These are phyloP conservation scores for Xanthia icteritia DNA, from an alignment of 2,888 invertebrate genomes.

Conservation along the genomic window DNA sequence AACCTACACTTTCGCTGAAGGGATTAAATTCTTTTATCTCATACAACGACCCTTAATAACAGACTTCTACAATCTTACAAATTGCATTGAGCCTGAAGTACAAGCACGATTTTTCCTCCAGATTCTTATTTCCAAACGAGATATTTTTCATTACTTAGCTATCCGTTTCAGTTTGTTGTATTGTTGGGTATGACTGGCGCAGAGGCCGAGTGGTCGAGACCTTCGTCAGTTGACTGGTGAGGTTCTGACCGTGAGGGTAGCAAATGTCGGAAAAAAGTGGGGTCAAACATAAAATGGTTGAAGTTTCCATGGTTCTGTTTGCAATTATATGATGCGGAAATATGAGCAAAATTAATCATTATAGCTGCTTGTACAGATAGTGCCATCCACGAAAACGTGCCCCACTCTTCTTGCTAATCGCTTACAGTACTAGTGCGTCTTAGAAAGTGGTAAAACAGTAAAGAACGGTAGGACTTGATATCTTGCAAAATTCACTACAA, in stretches of 20 bases:
- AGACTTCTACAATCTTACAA: background rate
- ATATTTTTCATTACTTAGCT: conserved; percentile 50
- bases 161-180: conserved; percentile 64
- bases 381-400: too few relatives aligned
- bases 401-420: too few relatives aligned
- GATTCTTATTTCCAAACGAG: conserved; percentile 31
- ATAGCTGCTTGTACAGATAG: background rate
- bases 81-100: background rate
- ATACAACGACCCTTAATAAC: background rate
- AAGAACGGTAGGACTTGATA: background rate
- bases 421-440: too few relatives aligned
- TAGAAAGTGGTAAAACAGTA: background rate
- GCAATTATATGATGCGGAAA: background rate
- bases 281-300: background rate
- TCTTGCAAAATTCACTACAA: background rate
- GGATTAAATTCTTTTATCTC: background rate
- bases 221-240: background rate
- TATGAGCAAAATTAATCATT: background rate
- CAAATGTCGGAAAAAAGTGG: background rate
- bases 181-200: background rate
- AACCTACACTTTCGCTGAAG: conserved; percentile 6
- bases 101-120: background rate
- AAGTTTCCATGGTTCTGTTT: background rate
- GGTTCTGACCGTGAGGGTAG: background rate
- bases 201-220: background rate